Conservation (phyloP, 1,140 invertebrate genomes). For the Teleopsis dalmanni region DNA sequence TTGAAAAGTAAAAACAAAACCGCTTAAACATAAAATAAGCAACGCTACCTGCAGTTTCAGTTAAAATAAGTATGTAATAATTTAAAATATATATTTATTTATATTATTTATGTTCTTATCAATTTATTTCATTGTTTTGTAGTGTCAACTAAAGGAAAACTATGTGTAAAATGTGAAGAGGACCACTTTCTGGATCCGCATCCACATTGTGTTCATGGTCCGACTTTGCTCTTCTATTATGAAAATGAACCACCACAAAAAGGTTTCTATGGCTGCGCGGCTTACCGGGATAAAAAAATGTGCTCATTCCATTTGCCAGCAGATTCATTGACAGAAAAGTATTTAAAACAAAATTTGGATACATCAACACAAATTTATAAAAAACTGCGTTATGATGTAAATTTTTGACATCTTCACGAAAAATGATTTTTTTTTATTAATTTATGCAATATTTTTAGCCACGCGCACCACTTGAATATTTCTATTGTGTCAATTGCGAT, state of each 20-base stretch:
- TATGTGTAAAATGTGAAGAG: conserved; percentile 8
- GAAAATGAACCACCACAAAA: background rate
- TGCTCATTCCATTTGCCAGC: conserved; percentile 46
- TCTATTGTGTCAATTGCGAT: conserved; percentile 11
- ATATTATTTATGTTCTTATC: too few species aligned
- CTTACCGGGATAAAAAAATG: conserved; percentile 65
- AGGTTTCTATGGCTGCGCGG: conserved; percentile 69
- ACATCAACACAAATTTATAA: background rate
- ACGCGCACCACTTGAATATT: background rate
- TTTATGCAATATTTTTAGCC: background rate
- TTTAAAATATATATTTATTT: too few species aligned
- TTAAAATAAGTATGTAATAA: too few species aligned
- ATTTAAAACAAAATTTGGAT: conserved; percentile 4
- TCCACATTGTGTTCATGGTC: conserved; percentile 13
- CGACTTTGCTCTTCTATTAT: conserved; percentile 8
- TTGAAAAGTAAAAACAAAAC: too few species aligned
- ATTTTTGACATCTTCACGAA: background rate
- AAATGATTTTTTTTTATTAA: background rate
- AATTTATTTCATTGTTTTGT: background rate
- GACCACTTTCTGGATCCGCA: conserved; percentile 2
- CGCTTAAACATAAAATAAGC: too few species aligned
- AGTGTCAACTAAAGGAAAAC: background rate
- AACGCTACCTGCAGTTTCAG: too few species aligned
- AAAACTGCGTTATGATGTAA: background rate
- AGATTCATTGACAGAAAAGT: conserved; percentile 13